Conservation (phyloP, 2,888 invertebrate genomes). For the Zygogramma bicolorata region DNA sequence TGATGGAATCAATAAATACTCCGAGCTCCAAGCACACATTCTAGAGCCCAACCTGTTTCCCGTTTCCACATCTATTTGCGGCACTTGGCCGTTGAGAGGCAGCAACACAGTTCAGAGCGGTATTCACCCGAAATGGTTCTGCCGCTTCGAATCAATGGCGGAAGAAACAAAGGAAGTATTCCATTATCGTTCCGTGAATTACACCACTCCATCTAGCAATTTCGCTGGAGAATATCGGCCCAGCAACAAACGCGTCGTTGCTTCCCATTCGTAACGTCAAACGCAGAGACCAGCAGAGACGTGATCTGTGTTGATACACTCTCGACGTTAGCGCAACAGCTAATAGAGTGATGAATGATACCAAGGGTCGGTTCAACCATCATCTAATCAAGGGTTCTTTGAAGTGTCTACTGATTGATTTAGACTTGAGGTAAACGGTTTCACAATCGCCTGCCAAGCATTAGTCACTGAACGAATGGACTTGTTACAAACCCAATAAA, state of each 20-base stretch:
- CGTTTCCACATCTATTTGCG: background rate
- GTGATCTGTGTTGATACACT: too few relatives aligned
- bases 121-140: background rate
- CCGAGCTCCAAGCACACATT: too few relatives aligned
- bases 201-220: background rate
- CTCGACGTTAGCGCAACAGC: too few relatives aligned
- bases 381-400: too few relatives aligned
- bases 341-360: too few relatives aligned
- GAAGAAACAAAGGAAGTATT: background rate
- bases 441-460: too few relatives aligned
- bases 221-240: slow-evolving; percentile 29
- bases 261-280: background rate
- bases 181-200: background rate
- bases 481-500: too few relatives aligned
- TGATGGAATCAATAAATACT: too few relatives aligned
- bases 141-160: background rate
- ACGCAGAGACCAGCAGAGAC: background rate
- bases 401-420: too few relatives aligned
- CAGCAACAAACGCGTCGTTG: slow-evolving; percentile 27
- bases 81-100: background rate
- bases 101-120: background rate
- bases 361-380: too few relatives aligned
- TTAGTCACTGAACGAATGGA: too few relatives aligned
- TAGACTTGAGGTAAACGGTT: too few relatives aligned
- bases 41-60: background rate